phyloP scores from a whole-genome alignment of 2,113 vertebrate genomes.

The Caracal caracal region DNA sequence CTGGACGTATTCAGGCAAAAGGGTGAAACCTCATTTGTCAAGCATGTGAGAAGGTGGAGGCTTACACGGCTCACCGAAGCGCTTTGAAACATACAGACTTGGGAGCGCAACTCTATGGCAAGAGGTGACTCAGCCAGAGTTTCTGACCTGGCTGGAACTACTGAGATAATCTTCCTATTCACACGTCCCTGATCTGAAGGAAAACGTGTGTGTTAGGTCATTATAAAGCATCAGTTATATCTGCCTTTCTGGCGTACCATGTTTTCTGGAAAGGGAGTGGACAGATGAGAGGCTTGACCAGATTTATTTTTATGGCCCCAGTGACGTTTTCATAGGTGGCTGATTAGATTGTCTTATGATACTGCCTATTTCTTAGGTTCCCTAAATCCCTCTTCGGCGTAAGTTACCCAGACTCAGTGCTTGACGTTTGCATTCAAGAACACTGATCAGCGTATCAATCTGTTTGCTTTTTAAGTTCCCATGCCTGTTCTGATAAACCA shows the following conservation, averaged over 20 bases:
- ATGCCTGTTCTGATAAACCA: neutral
- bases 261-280: conserved; percentile 20
- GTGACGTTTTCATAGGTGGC: neutral
- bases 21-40: neutral
- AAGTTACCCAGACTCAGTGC: neutral
- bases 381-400: neutral
- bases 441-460: neutral
- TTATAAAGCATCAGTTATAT: neutral
- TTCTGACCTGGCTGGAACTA: neutral
- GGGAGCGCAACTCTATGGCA: conserved; percentile 31
- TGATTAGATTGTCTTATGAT: neutral
- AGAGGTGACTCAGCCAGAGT: neutral
- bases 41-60: neutral
- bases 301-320: neutral
- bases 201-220: conserved; percentile 2
- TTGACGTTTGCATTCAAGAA: neutral
- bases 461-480: neutral
- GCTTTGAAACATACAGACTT: neutral
- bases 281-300: neutral
- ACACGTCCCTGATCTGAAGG: conserved; percentile 19
- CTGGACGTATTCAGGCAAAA: neutral
- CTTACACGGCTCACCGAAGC: neutral
- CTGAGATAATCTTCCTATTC: neutral
- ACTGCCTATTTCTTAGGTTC: neutral
- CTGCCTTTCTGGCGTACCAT: neutral